Base-by-base conservation (phyloP, 2,113 vertebrate genomes). In the Okapia johnstoni region DNA sequence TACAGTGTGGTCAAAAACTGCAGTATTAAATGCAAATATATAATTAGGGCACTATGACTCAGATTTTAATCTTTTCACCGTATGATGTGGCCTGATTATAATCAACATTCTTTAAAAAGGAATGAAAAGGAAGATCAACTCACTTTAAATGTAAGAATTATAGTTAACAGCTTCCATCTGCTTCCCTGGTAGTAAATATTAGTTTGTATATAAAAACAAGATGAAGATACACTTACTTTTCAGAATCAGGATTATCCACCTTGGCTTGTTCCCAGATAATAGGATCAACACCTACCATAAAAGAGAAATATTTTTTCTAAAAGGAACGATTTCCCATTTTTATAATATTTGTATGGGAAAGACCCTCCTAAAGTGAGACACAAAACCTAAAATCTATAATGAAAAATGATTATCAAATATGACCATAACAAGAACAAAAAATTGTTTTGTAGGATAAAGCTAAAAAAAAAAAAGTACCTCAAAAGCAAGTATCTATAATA, bases 181-280 rank as follows among this genome's bases (percentile, higher is more conserved):
- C 33, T 85, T 92, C n/a, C 54, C 8, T 85, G 43, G 25, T 84
- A 96, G 79, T 19, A 96, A 80, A 33, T 50, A 77, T 33, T 48
- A 94, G 88, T 93, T 30, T 26, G 48, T 36, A 43, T 21, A 60
- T 80, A 58, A 84, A 87, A 95, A 77, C 5, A 61, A 86, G 26
- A 87, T n/a, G 28, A 94, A 61, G 43, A 81, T 23, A 93, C 28
- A 99, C 99, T 98, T 98, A 99, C 99, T 99, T 99, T 92, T 99
- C 99, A 97, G 99, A 99, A 91, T 99, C 99, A 12, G 99, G 99
- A 97, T 99, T 99, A 98, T 99, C 99, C 95, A 99, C 99, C 98
- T 99, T 99, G 58, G 99, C 99, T 98, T 99, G 99, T 94, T 99
- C 99, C 99, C 99, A 99, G 96, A 99, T 99, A 96, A 99, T 99